Evolutionary conservation across 2,888 invertebrate species (phyloP).

Genomic region (Lomographa bimaculata): DNA sequence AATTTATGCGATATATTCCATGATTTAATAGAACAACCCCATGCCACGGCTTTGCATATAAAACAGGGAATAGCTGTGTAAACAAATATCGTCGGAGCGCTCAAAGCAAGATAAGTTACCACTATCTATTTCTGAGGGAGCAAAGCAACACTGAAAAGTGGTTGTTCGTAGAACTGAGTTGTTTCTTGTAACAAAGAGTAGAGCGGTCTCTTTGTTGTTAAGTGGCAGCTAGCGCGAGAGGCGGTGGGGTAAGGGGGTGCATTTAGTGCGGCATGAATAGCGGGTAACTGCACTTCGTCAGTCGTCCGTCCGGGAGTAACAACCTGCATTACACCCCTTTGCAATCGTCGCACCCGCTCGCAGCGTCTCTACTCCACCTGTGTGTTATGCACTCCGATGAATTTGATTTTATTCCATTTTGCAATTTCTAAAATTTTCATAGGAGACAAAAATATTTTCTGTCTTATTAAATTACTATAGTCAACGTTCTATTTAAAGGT

Average conservation of each 20-base stretch:
- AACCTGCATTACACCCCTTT: slow-evolving; percentile 63
- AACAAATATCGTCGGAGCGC: slow-evolving; percentile 21
- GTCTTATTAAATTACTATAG: background rate
- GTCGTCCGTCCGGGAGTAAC: slow-evolving; percentile 75
- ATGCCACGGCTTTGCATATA: slow-evolving; percentile 12
- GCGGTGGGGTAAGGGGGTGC: slow-evolving; percentile 58
- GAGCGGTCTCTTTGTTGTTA: slow-evolving; percentile 80
- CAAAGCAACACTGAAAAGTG: slow-evolving; percentile 67
- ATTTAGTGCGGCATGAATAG: slow-evolving; percentile 75
- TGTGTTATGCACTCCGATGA: slow-evolving; percentile 36
- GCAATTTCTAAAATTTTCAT: too few relatives aligned
- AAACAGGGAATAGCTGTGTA: slow-evolving; percentile 18
- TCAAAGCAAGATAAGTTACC: slow-evolving; percentile 45
- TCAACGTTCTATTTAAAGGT: background rate
- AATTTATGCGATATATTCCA: too few relatives aligned
- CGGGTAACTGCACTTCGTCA: slow-evolving; percentile 81
- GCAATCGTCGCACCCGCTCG: slow-evolving; percentile 36
- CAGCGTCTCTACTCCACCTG: slow-evolving; percentile 48
- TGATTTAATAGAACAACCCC: slow-evolving; percentile 9
- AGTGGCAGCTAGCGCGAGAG: slow-evolving; percentile 64
- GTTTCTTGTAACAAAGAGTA: slow-evolving; percentile 80
- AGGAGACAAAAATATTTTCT: too few relatives aligned
- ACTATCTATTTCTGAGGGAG: slow-evolving; percentile 56
- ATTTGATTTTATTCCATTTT: slow-evolving; percentile 24
- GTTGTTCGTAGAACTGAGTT: slow-evolving; percentile 64